Base-by-base conservation (phyloP, 2,888 invertebrate genomes). In the Leptopilina drosophilae region DNA sequence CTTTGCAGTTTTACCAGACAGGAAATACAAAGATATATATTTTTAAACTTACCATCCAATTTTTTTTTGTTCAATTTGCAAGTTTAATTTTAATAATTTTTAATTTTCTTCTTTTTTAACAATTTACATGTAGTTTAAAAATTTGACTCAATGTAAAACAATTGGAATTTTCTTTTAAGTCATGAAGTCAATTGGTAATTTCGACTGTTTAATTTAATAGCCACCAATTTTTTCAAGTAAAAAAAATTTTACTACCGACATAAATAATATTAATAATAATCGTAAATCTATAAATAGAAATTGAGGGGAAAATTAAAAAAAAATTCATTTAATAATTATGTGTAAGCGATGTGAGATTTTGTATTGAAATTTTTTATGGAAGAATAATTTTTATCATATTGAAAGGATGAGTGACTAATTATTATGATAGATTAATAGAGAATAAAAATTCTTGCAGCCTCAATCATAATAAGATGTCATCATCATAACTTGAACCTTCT, bases 401-500 rank as follows among this genome's bases (percentile, higher is more conserved):
- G 59, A 62, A 62, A 9, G 15, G 53, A 69, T 26, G 53, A 53
- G 33, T 26, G 53, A 53, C 53, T 26, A 69, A 69, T 53, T 62
- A 9, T 15, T 64, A 64, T 40, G 12, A 20, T 69, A 69, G 20
- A 69, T 69, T 26, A 14, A 69, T 20, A 67, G 53, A 69, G 49
- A 73, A 59, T 33, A 66, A 46, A 66, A 46, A 56, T 53, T 56
- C 33, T 53, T 73, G 0, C 4, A n/a, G 56, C 7, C 8, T 56
- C 33, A 56, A 73, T 56, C 73, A 73, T 73, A 56, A 73, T 26
- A 73, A 49, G 49, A 49, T 49, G 11, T 11, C 20, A 9, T 56
- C 56, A 56, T 73, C 56, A 40, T n/a, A 56, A 59, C n/a, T 49
- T 7, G 73, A 73, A 40, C 33, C 56, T 33, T 73, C 73, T 56